A percentile compares a stretch with the other conserved stretches of the same genome.
Conservation (phyloP, 2,888 invertebrate genomes). For the Cenopis cana region DNA sequence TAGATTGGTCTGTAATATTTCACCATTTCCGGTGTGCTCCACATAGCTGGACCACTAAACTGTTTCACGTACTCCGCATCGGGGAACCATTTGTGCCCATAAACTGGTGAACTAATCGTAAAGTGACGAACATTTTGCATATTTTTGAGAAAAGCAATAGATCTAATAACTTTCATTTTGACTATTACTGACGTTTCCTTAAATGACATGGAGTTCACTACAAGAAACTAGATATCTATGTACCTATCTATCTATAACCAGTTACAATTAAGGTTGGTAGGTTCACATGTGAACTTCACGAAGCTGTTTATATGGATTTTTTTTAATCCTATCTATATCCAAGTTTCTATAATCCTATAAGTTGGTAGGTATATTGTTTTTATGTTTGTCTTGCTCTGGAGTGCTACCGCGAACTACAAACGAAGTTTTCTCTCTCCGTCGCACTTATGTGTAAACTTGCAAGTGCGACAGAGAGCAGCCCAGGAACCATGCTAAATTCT, state of each 20-base stretch:
- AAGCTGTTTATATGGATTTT: no score
- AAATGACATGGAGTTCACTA: conserved; percentile 9
- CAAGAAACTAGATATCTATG: not conserved
- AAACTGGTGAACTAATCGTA: conserved; percentile 52
- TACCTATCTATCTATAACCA: conserved; percentile 11
- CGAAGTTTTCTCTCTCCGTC: no score
- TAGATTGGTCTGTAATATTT: conserved; percentile 69
- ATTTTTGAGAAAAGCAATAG: conserved; percentile 4
- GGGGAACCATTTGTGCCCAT: conserved; percentile 85
- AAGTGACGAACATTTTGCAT: conserved; percentile 52
- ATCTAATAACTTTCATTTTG: conserved; percentile 28
- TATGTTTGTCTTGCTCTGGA: no score
- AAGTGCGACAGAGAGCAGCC: no score
- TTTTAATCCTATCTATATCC: no score
- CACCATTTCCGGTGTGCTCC: conserved; percentile 76
- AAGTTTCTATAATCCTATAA: no score
- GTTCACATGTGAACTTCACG: no score
- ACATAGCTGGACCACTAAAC: conserved; percentile 85
- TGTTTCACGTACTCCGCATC: conserved; percentile 86
- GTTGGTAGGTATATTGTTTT: no score
- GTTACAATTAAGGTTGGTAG: not conserved
- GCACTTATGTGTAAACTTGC: no score
- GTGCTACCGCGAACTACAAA: no score
- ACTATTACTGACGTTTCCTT: not conserved
- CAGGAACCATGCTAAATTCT: no score